phyloP scores from a whole-genome alignment of 2,113 vertebrate species.

The Tenebrosternarchus preto region DNA sequence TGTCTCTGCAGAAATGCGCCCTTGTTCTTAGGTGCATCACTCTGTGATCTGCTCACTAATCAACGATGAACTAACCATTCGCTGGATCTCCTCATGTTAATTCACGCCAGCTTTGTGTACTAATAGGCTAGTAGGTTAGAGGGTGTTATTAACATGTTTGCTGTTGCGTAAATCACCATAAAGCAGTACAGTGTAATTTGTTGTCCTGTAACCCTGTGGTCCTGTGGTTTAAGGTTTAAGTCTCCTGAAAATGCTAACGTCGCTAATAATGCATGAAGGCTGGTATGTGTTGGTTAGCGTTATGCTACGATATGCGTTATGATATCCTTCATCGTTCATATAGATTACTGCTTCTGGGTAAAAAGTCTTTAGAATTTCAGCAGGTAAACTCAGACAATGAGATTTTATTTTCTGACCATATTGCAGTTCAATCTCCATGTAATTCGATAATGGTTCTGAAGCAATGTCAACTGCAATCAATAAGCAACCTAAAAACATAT shows the following conservation, averaged over 20 bases:
- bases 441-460: no score
- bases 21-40: slow-evolving; percentile 27
- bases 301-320: neutral
- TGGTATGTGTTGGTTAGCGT: neutral
- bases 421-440: no score
- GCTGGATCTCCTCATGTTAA: slow-evolving; percentile 26
- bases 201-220: neutral
- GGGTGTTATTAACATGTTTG: slow-evolving; percentile 1
- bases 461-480: neutral
- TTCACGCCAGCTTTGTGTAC: slow-evolving; percentile 5
- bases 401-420: no score
- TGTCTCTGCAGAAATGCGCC: slow-evolving; percentile 39
- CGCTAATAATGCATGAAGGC: slow-evolving; percentile 3
- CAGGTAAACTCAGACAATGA: neutral
- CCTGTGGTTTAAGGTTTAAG: neutral
- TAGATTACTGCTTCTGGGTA: neutral
- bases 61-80: neutral
- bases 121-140: neutral
- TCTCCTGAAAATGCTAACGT: neutral
- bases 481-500: neutral
- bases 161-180: neutral
- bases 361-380: neutral
- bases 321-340: neutral
- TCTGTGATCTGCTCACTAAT: slow-evolving; percentile 44
- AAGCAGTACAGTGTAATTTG: neutral